Base-by-base conservation (phyloP, 2,888 invertebrate species). In the Brachyptera risi region DNA sequence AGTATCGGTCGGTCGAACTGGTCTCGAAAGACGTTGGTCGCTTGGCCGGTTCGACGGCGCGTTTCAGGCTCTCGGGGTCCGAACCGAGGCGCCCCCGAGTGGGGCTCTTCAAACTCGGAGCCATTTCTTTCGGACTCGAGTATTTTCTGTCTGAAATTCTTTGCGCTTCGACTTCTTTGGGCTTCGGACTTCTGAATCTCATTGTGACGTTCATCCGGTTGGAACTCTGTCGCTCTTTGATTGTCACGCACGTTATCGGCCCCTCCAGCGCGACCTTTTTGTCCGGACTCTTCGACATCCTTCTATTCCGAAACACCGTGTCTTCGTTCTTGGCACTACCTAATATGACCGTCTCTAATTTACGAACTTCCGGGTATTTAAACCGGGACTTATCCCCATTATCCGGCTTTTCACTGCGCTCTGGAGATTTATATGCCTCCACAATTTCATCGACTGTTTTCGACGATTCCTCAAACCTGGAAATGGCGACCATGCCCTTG, bases 1-100 rank as follows among this genome's bases (percentile, higher is more conserved):
- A 63, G n/a, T n/a, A n/a, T n/a, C n/a, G n/a, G 69, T 72, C 70
- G 70, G 71, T 65, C 71, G 31, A n/a, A 2, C 9, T 3, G 19
- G 44, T 19, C 17, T 44, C 44, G 11, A 44, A 3, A 21, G 44
- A 44, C 3, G 19, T 17, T 3, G 44, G 40, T n/a, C 40, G 44
- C 19, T 19, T 44, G 15, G 44, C 9, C 17, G 19, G 17, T 11
- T 4, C 7, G 40, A 5, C n/a, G 17, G n/a, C 11, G 17, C 19
- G 44, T 2, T 11, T 11, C 15, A 21, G 19, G 19, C 19, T 19
- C 40, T 38, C 40, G 13, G 40, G 40, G 40, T 38, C 17, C 4
- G 40, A 38, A 3, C 40, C 40, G 15, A 38, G 40, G 13, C 40
- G 13, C 17, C 19, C 19, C 21, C 44, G n/a, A 11, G 21, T 11